Base-by-base conservation (phyloP, 1,140 invertebrate species). In the Physella acuta region DNA sequence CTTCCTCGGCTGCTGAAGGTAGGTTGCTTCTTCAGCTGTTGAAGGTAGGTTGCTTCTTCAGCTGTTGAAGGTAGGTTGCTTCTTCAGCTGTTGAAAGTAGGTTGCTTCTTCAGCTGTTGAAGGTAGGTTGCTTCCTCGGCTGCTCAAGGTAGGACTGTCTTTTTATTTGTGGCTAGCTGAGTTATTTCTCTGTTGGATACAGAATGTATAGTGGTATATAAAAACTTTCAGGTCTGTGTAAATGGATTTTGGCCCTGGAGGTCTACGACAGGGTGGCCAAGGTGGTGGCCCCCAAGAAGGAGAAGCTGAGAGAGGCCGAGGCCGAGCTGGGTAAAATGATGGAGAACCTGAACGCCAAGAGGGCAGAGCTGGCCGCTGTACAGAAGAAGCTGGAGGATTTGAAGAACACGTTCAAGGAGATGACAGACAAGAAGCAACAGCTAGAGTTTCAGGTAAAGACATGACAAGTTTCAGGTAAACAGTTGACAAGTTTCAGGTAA, bases 161-260 rank as follows among this genome's bases (percentile, higher is more conserved):
- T n/a, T n/a, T n/a, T n/a, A n/a, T n/a, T n/a, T n/a, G n/a, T n/a
- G n/a, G n/a, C n/a, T n/a, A n/a, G n/a, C n/a, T n/a, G n/a, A n/a
- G n/a, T n/a, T n/a, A n/a, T n/a, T n/a, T n/a, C n/a, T n/a, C n/a
- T n/a, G n/a, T n/a, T n/a, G n/a, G n/a, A n/a, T n/a, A n/a, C n/a
- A n/a, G n/a, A n/a, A n/a, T n/a, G n/a, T n/a, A n/a, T n/a, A n/a
- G n/a, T n/a, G n/a, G n/a, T n/a, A n/a, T n/a, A n/a, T n/a, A n/a
- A n/a, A n/a, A n/a, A n/a, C n/a, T n/a, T n/a, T n/a, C 53, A 67
- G 64, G 64, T 71, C 85, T 97, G 3, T 96, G 93, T 79, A 94
- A 94, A 84, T 97, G 94, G 94, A 91, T 96, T 36, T 89, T 93
- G 70, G 94, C 94, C 3, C 94, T 97, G 90, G 93, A 95, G 81